These are phyloP conservation scores for Nomada hirtipes DNA, from an alignment of 2,888 invertebrate species.

Conservation along the genomic window DNA sequence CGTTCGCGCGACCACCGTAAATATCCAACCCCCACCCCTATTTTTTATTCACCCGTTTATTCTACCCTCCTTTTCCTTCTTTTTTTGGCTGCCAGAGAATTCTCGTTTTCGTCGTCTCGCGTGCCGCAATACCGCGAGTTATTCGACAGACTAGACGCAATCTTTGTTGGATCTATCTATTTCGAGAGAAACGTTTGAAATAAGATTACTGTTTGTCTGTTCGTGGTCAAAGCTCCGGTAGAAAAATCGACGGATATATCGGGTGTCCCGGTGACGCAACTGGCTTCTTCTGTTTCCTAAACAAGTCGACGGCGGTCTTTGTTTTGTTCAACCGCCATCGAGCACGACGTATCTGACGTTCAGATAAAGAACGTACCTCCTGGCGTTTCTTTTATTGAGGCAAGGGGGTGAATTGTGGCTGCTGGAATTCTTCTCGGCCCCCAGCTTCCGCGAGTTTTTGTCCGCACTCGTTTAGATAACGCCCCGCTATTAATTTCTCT, in stretches of 20 bases:
- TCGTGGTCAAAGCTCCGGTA: neutral
- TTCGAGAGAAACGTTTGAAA: neutral
- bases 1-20: conserved; percentile 28
- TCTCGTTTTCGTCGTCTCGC: neutral
- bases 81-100: neutral
- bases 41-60: neutral
- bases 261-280: conserved; percentile 5
- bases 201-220: neutral
- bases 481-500: conserved; percentile 22
- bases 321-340: conserved; percentile 33
- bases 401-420: conserved; percentile 25
- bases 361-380: conserved; percentile 23
- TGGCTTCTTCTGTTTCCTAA: conserved; percentile 24
- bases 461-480: conserved; percentile 25
- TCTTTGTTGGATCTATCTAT: neutral
- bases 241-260: conserved; percentile 23
- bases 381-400: conserved; percentile 25
- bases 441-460: conserved; percentile 14
- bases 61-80: neutral
- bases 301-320: conserved; percentile 13
- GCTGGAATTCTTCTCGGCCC: neutral
- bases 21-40: neutral
- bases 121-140: no score
- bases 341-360: conserved; percentile 39
- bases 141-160: no score